Conservation (phyloP, 2,888 invertebrate genomes). For the Acanthosoma haemorrhoidale region DNA sequence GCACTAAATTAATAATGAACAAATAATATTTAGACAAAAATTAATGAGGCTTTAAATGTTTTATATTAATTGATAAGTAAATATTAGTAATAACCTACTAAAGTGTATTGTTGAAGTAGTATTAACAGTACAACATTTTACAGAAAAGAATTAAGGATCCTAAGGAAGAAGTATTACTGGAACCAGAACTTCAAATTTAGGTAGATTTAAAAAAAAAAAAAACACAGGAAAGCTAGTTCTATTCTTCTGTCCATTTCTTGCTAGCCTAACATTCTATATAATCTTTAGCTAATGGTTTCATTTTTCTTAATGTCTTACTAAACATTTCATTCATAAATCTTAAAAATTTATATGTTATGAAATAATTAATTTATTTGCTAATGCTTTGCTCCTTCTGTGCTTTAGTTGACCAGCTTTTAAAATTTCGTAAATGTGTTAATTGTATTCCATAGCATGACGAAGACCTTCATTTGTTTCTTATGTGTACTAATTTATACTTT, state of each 20-base stretch:
- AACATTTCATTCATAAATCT: background rate
- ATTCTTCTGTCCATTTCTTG: constrained; percentile 19
- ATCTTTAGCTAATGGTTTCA: constrained; percentile 12
- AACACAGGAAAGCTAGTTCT: constrained; percentile 23
- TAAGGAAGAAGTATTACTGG: constrained; percentile 34
- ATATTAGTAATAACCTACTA: background rate
- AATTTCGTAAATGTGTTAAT: too few species aligned
- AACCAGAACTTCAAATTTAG: constrained; percentile 17
- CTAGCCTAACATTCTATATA: background rate
- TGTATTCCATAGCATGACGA: too few species aligned
- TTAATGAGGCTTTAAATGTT: too few species aligned
- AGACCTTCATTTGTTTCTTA: too few species aligned
- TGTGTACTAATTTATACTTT: too few species aligned
- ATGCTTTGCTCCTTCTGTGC: background rate
- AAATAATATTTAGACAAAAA: too few species aligned
- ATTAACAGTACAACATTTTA: constrained; percentile 29
- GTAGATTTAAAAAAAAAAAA: constrained; percentile 15
- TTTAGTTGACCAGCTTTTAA: background rate
- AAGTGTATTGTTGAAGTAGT: background rate
- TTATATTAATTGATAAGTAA: too few species aligned
- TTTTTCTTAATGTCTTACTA: background rate
- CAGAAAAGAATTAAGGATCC: constrained; percentile 39
- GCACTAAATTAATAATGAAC: too few species aligned
- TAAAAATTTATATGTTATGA: background rate
- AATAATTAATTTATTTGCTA: background rate